Evolutionary conservation across 2,888 invertebrate genomes (phyloP).

Genomic region (Drosophila tripunctata): DNA sequence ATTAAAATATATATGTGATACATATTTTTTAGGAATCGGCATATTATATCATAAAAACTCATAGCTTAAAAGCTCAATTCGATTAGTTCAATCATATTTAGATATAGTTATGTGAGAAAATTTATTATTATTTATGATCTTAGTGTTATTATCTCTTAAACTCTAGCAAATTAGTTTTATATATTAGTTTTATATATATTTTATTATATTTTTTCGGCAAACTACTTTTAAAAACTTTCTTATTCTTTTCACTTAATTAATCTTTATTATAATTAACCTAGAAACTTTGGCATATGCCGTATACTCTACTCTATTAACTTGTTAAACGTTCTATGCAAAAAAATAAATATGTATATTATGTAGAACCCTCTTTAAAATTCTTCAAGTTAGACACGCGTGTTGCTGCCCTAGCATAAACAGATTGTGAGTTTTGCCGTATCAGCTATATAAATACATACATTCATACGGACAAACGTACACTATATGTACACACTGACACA

Average conservation of each 20-base stretch:
- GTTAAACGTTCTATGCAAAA: neutral
- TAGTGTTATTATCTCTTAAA: too few relatives aligned
- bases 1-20: neutral
- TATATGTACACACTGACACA: neutral
- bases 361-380: neutral
- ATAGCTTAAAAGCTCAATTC: too few relatives aligned
- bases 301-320: neutral
- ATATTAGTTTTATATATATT: too few relatives aligned
- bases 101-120: too few relatives aligned
- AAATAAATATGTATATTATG: neutral
- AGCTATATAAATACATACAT: conserved; percentile 15
- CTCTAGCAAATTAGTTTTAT: neutral
- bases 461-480: neutral
- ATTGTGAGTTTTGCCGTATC: conserved; percentile 17
- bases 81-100: too few relatives aligned
- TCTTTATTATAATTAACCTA: too few relatives aligned
- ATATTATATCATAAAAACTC: too few relatives aligned
- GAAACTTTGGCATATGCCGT: neutral
- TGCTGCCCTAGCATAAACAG: conserved; percentile 2
- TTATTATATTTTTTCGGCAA: too few relatives aligned
- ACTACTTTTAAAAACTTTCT: too few relatives aligned
- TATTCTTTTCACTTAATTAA: too few relatives aligned
- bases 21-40: too few relatives aligned
- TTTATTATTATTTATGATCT: too few relatives aligned
- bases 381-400: conserved; percentile 1